These are phyloP conservation scores for Formicarius rufipectus DNA, from an alignment of 2,113 vertebrate genomes.

Conservation along the genomic window DNA sequence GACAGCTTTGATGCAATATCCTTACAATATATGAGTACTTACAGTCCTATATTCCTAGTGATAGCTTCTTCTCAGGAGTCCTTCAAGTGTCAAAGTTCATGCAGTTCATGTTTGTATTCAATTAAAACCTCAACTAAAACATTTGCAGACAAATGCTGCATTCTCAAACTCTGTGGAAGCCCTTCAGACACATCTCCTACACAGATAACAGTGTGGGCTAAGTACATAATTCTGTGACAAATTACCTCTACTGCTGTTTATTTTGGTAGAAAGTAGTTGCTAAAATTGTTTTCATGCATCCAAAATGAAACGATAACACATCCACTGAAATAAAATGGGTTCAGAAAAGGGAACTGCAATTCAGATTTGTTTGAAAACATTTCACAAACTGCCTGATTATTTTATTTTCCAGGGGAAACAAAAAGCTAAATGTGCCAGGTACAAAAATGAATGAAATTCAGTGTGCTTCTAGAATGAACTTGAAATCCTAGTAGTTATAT, in stretches of 20 bases:
- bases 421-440: background rate
- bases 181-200: constrained; percentile 9
- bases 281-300: constrained; percentile 5
- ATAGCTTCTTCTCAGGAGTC: background rate
- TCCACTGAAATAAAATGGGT: background rate
- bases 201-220: background rate
- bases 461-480: background rate
- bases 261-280: background rate
- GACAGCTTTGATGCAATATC: constrained; percentile 17
- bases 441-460: background rate
- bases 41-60: background rate
- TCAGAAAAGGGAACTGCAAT: constrained; percentile 6
- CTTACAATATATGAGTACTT: background rate
- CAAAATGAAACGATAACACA: background rate
- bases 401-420: background rate
- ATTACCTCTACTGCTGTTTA: background rate
- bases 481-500: background rate
- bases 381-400: background rate
- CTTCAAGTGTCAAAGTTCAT: constrained; percentile 37
- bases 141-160: constrained; percentile 15
- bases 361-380: constrained; percentile 13
- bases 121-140: constrained; percentile 27
- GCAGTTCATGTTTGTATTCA: constrained; percentile 33
- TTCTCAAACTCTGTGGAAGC: background rate
- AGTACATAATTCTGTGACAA: background rate